Evolutionary conservation across 1,140 invertebrate species (phyloP), one percentile per base, ranked within the genome.

Genomic region (Papilio xuthus): DNA sequence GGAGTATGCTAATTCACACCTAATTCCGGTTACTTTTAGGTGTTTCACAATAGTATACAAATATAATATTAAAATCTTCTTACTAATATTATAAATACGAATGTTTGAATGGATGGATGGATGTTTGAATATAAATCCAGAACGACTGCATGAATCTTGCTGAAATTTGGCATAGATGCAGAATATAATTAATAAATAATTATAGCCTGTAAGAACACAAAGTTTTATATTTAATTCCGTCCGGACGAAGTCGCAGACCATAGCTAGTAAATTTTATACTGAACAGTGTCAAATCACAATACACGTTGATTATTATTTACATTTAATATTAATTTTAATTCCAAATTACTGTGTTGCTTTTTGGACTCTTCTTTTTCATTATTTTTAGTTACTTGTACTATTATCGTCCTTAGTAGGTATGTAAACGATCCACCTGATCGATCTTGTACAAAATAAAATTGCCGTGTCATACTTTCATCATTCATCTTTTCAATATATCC

Each of bases 1-100:
- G 26, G 28, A 37, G 41, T 76, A 60, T 63, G 53, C 12, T 20
- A 76, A 76, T 76, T 76, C 37, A 15, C 28, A 47, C 74, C 10
- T 76, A 63, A 60, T 76, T 60, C 28, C n/a, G n/a, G 10, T 75
- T 75, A 20, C 9, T 10, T 75, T 32, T 42, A 37, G 12, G 28
- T 56, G 42, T n/a, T 20, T 15, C 18, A 4, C 10, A 44, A 13
- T 13, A 44, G 42, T 44, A 44, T 44, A 50, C 15, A 47, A 47
- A 12, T 47, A 4, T 47, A 15, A 47, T 1, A n/a, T 50, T 50
- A 12, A 44, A 13, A 13, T 44, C 3, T 42, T 9, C 41, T 42
- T 7, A 7, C 10, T 7, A n/a, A n/a, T n/a, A n/a, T n/a, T n/a
- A n/a, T n/a, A n/a, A n/a, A n/a, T n/a, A n/a, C n/a, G n/a, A n/a